phyloP scores from a whole-genome alignment of 2,797 vertebrate genomes.

The Saxicola maurus region DNA sequence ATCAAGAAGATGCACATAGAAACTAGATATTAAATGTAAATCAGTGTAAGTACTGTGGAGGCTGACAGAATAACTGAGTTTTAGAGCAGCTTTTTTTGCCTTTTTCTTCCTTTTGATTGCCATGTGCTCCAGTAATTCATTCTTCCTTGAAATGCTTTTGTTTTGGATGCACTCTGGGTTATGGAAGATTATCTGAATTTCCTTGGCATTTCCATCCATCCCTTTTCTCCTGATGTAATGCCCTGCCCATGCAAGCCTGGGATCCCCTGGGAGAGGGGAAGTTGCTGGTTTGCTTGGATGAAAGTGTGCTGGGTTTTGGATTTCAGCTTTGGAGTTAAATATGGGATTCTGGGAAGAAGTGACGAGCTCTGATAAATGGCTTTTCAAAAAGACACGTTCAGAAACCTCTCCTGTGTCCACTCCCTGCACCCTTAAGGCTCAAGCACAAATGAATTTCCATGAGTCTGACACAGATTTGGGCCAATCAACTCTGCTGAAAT shows the following conservation, averaged over 20 bases:
- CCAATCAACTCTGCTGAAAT: neutral
- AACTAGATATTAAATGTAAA: neutral
- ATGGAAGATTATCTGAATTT: neutral
- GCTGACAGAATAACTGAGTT: neutral
- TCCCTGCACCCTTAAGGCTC: neutral
- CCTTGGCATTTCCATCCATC: neutral
- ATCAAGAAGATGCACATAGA: neutral
- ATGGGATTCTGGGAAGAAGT: neutral
- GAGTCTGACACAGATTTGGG: neutral
- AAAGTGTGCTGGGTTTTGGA: neutral
- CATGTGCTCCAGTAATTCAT: neutral
- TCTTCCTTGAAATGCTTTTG: neutral
- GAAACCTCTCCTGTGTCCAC: neutral
- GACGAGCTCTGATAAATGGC: neutral
- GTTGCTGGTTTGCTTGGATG: neutral
- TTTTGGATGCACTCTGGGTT: neutral
- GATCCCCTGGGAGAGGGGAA: neutral
- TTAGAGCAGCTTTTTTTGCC: neutral
- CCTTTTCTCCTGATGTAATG: neutral
- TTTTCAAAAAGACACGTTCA: neutral
- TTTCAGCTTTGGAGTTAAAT: neutral
- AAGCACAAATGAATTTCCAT: neutral
- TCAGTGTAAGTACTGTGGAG: neutral
- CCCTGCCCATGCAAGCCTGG: neutral
- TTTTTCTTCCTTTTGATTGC: neutral